A percentile compares a stretch with the other conserved stretches of the same genome.
Evolutionary conservation across 2,888 invertebrate genomes (phyloP).

Genomic region (Epiperipatus broadwayi): DNA sequence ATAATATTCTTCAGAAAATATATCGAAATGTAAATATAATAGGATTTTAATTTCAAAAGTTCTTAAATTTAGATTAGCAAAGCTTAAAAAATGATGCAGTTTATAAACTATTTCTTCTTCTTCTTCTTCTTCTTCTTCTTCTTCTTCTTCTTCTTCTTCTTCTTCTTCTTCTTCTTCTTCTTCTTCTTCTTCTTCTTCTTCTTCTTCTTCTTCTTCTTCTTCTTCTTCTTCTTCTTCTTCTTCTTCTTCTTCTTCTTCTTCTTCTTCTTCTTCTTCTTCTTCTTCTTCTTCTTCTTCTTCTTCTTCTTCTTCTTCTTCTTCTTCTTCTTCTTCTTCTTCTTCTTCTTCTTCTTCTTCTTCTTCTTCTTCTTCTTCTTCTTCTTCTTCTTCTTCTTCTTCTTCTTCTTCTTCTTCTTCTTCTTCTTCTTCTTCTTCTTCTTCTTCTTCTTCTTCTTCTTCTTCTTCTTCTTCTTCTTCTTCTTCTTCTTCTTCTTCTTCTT

Average conservation of each 20-base stretch:
- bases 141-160: too few relatives aligned
- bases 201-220: too few relatives aligned
- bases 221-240: conserved; percentile 3
- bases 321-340: conserved; percentile 27
- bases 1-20: too few relatives aligned
- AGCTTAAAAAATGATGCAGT: neutral
- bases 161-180: conserved; percentile 3
- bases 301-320: conserved; percentile 18
- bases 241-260: conserved; percentile 3
- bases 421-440: neutral
- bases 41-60: too few relatives aligned
- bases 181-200: conserved; percentile 3
- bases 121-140: neutral
- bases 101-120: neutral
- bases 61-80: too few relatives aligned
- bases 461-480: conserved; percentile 1
- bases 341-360: conserved; percentile 22
- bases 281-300: conserved; percentile 12
- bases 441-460: conserved; percentile 8
- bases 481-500: conserved; percentile 10
- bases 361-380: conserved; percentile 1
- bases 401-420: neutral
- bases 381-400: neutral
- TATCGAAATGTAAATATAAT: too few relatives aligned
- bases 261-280: too few relatives aligned